Evolutionary conservation across 2,113 vertebrate genomes (phyloP), one percentile per base, ranked within the genome.

Genomic region (Bettongia penicillata): DNA sequence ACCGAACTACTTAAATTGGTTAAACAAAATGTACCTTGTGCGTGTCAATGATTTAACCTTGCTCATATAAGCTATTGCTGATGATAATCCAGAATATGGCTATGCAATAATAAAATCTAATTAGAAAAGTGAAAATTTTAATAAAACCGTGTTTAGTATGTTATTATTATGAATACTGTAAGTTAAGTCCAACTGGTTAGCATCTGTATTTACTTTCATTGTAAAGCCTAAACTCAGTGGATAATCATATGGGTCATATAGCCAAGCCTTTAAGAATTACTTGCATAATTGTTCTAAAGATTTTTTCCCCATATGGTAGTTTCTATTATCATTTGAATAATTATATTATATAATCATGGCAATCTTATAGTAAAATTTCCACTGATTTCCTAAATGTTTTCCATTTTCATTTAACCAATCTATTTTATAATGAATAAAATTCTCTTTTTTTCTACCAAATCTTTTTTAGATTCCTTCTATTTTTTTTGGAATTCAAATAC

Each of bases 331-430:
- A n/a, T 77, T 77, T 5, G 3, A 77, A 77, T 37, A 14, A 77
- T 68, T 68, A 19, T 77, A 19, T 43, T 77, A 19, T 43, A 22
- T 19, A 43, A 77, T 77, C 4, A 22, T 37, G 61, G 8, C 31
- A 68, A 16, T 37, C 31, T 37, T 68, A 19, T 12, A 89, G 92
- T 55, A 61, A 94, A 84, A 52, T 89, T 49, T 3, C 53, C 91
- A 51, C 49, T 43, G 19, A 53, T 92, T 11, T 6, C 26, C 10
- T 90, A 68, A 68, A 53, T 90, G 92, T 55, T 89, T n/a, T 91
- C 91, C 90, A 93, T 91, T 94, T 95, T 93, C 11, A 26, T 93
- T 94, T 90, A 93, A 93, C 51, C 43, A 90, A 89, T 93, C 9
- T 93, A 93, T 37, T 93, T 77, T 50, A 47, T 7, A 90, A 57